Conservation (phyloP, 2,888 invertebrate species). For the Tenthredo distinguenda region DNA sequence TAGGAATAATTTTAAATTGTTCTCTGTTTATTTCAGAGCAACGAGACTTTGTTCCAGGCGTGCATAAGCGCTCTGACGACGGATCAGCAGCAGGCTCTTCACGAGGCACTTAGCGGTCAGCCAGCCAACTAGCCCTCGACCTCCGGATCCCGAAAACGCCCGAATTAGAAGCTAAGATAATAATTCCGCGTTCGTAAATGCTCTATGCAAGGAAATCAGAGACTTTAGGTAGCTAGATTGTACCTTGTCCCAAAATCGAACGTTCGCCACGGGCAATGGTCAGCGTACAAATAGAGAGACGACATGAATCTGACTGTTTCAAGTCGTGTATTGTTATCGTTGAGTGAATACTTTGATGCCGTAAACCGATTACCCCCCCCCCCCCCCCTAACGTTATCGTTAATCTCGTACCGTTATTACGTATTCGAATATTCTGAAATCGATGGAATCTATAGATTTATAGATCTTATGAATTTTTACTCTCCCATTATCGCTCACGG, state of each 20-base stretch:
- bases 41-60: constrained; percentile 89
- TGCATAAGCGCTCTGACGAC: constrained; percentile 87
- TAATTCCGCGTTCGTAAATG: constrained; percentile 1
- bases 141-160: not conserved
- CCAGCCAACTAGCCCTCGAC: constrained; percentile 60
- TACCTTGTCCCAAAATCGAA: constrained; percentile 60
- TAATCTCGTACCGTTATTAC: not conserved
- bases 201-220: constrained; percentile 54
- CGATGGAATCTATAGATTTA: not conserved
- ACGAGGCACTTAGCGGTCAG: constrained; percentile 83
- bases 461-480: not conserved
- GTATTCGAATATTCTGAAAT: not conserved
- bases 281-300: constrained; percentile 55
- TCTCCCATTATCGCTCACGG: not conserved
- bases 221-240: constrained; percentile 62
- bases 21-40: constrained; percentile 81
- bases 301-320: constrained; percentile 64
- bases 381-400: constrained; percentile 44
- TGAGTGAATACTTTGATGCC: constrained; percentile 64
- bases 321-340: constrained; percentile 62
- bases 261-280: constrained; percentile 14
- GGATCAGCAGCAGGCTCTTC: constrained; percentile 92
- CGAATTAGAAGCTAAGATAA: not conserved
- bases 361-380: constrained; percentile 50
- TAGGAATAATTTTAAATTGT: not conserved